Evolutionary conservation across 2,888 invertebrate genomes (phyloP), one percentile per base, ranked within the genome.

Genomic region (Hypena proboscidalis): DNA sequence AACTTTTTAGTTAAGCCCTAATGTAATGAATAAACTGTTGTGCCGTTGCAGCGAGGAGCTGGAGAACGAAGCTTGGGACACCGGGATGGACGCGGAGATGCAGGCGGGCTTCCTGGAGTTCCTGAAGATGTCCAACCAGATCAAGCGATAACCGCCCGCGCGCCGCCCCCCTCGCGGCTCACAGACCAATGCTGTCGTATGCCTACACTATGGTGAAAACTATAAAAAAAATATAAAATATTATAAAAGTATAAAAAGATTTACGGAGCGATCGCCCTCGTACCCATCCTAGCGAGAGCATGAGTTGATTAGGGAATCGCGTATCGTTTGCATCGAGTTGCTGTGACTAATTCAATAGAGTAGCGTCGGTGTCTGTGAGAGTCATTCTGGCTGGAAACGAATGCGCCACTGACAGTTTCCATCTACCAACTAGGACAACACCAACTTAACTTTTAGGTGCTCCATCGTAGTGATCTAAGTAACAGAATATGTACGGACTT

Each of bases 31-130:
- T 26, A 41, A 11, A 34, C 26, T 17, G 5, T 11, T 20, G 23
- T 7, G 30, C 4, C 29, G 44, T 66, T 64, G 2, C 70, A 91
- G 91, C 43, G 90, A 90, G 67, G 91, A 91, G 67, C 64, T 90
- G 51, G 86, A 90, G 58, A 90, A 85, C 67, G 91, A 91, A 31
- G 83, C 86, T 17, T 91, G 91, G 91, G 91, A 90, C 57, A 87
- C 90, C 1, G 91, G 89, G 46, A 91, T 91, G 90, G 90, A 91
- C 60, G 83, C 85, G 1, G 91, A 91, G 65, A 91, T 91, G 88
- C 90, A 88, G 43, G 90, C 83, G 4, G 89, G 91, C 48, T 91
- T 87, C 77, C 79, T 91, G 50, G 91, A 91, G 71, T 91, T 91
- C 76, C 85, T 91, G 64, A 87, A 86, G 74, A 88, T 90, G 70